Evolutionary conservation across 2,888 invertebrate genomes (phyloP), one percentile per base, ranked within the genome.

Genomic region (Abscondita cerata): DNA sequence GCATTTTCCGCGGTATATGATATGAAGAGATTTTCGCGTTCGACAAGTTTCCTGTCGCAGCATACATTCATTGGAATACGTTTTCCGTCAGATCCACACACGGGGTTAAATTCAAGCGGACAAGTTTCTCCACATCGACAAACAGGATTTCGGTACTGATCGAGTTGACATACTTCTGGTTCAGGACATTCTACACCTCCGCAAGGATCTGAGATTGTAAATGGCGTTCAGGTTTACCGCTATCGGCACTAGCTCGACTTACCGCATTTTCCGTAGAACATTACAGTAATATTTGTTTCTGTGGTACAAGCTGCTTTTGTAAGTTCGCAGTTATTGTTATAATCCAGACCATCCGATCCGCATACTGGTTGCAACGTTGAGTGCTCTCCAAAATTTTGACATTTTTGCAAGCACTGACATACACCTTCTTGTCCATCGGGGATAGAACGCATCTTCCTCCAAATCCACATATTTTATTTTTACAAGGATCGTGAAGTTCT

Each of bases 231-330:
- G 33, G 16, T 51, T 33, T 25, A 31, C 31, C 3, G 47, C n/a
- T 12, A 16, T 47, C 12, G n/a, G 36, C 2, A 34, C 9, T 51
- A 50, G 25, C 5, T 50, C 11, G 34, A 36, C 90, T 87, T 79
- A 95, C 95, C 94, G 81, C 96, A 96, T 81, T 92, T 90, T 62
- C 95, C 95, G 68, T 86, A 85, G 75, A 92, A 93, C 72, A 91
- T 91, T 72, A 94, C 88, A 50, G 89, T 89, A 72, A 95, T 89
- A 78, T 91, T 91, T 65, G 86, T 84, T 68, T 87, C 87, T 57
- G 86, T 83, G 59, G 86, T 85, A 81, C 96, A 96, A 9, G 95
- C 90, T 50, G 89, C 87, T 68, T 88, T 85, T 72, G 91, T 87
- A 82, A 96, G 85, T 77, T 93, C 90, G 83, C 96, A 96, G 71